A percentile compares a stretch with the other conserved stretches of the same genome.
Conservation (phyloP, 2,888 invertebrate species). For the Dermolepida albohirtum region DNA sequence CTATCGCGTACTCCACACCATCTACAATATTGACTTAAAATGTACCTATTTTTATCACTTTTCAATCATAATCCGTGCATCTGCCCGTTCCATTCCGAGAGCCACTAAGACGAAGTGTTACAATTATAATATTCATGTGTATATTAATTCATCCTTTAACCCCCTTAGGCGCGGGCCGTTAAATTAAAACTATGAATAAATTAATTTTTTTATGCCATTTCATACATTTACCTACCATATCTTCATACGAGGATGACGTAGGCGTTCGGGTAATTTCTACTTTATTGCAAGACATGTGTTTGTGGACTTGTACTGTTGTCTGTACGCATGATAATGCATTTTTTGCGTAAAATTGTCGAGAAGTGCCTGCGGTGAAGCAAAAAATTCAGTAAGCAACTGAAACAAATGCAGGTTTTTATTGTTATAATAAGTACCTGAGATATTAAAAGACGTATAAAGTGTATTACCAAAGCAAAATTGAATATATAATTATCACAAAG, state of each 20-base stretch:
- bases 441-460: too few relatives aligned
- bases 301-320: background rate
- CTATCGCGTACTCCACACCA: constrained; percentile 1
- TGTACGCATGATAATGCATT: too few relatives aligned
- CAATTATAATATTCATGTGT: constrained; percentile 51
- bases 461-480: too few relatives aligned
- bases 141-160: constrained; percentile 49
- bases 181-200: constrained; percentile 50
- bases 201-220: constrained; percentile 44
- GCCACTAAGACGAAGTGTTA: constrained; percentile 39
- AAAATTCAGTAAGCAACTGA: too few relatives aligned
- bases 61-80: constrained; percentile 41
- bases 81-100: constrained; percentile 14
- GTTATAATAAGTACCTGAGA: too few relatives aligned
- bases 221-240: constrained; percentile 19
- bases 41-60: constrained; percentile 32
- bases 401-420: too few relatives aligned
- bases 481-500: too few relatives aligned
- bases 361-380: too few relatives aligned
- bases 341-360: too few relatives aligned
- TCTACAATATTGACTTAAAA: constrained; percentile 22
- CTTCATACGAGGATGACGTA: constrained; percentile 31
- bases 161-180: constrained; percentile 45
- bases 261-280: constrained; percentile 29
- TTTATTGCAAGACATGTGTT: background rate